Evolutionary conservation across 2,113 vertebrate genomes (phyloP), one percentile per base, ranked within the genome.

Genomic region (Crotophaga sulcirostris): DNA sequence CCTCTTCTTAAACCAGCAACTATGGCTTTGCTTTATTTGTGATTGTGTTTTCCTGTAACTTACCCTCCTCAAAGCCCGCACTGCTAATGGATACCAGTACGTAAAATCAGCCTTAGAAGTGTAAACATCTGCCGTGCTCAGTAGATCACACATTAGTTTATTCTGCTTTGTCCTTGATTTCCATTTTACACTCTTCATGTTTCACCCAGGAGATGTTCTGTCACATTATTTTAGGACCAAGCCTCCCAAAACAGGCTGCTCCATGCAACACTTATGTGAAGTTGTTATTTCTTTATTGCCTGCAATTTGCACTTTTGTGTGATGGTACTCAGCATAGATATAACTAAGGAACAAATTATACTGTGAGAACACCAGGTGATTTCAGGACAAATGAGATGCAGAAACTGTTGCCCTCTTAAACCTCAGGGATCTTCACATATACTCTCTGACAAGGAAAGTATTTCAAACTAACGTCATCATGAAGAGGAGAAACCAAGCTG

Each of bases 201-300:
- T 86, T 83, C 34, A 38, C 66, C 3, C 3, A 10, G 55, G 38
- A 58, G 33, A 45, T 33, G 11, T 83, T 62, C 54, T 40, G 21
- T n/a, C 40, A 29, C 5, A 4, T 29, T 56, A 19, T 62, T 81
- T 42, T 49, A 72, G 83, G 72, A 31, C 12, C 17, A 19, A 47
- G 40, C 49, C 23, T 78, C 23, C n/a, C 11, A 24, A 40, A 64
- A 45, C 29, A n/a, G 40, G 21, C 36, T 75, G 52, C 16, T 83
- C 25, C 9, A 3, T n/a, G 16, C 70, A 51, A 55, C 33, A 3
- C 11, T 47, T 29, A 7, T 0, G 4, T 51, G 40, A 51, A 66
- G 25, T 18, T 66, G 58, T 67, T 49, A 13, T 26, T 40, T 40
- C 38, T 40, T 49, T 56, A 45, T 60, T 84, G 33, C 15, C 62